These are phyloP conservation scores for Thaleichthys pacificus DNA, from an alignment of 2,797 vertebrate species.

Conservation along the genomic window DNA sequence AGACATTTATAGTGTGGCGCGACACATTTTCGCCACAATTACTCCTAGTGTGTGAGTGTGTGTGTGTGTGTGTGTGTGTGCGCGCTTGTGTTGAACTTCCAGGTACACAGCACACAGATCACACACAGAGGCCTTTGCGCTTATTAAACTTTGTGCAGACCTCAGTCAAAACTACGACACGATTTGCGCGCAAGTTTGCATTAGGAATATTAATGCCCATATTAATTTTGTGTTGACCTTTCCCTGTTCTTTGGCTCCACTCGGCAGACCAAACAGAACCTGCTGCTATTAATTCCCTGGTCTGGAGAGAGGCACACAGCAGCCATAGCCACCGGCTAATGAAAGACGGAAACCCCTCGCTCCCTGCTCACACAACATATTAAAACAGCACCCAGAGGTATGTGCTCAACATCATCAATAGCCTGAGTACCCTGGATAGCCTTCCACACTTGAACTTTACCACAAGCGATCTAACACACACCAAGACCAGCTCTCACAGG, in stretches of 20 bases:
- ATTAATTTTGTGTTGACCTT: constrained; percentile 82
- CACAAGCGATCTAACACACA: constrained; percentile 10
- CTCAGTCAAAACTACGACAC: constrained; percentile 69
- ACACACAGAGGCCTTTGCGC: constrained; percentile 27
- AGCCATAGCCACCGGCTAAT: constrained; percentile 41
- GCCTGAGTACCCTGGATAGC: too few relatives aligned
- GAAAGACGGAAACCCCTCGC: constrained; percentile 37
- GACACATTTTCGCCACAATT: constrained; percentile 9
- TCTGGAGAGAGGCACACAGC: constrained; percentile 38
- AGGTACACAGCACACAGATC: constrained; percentile 48
- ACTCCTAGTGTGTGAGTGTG: constrained; percentile 6
- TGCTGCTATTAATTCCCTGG: constrained; percentile 68
- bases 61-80: constrained; percentile 2
- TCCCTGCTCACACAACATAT: constrained; percentile 48
- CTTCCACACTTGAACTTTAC: constrained; percentile 14
- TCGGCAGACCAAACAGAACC: constrained; percentile 73
- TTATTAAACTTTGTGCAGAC: constrained; percentile 72
- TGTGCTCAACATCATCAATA: neutral
- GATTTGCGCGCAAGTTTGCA: constrained; percentile 63
- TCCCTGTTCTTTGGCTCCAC: constrained; percentile 53
- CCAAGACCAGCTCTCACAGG: neutral
- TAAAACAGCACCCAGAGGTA: constrained; percentile 28
- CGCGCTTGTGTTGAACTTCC: constrained; percentile 50
- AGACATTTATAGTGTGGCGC: constrained; percentile 43
- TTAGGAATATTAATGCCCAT: constrained; percentile 78